These are phyloP conservation scores for Archips xylosteana DNA, from an alignment of 2,888 invertebrate genomes.

Conservation along the genomic window DNA sequence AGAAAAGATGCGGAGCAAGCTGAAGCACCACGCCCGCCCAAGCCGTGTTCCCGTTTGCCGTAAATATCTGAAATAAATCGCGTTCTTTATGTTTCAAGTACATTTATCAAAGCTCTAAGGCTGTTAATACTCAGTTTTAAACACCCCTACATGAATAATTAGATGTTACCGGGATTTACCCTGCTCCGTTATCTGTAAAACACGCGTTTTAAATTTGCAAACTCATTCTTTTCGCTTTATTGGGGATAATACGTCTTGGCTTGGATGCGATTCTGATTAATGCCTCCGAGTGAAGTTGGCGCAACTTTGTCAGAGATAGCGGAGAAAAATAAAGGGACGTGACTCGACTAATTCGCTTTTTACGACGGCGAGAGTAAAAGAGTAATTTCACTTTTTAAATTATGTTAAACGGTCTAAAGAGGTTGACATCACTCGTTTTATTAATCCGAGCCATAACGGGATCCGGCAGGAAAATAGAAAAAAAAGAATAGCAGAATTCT, in stretches of 20 bases:
- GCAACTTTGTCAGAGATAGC: conserved; percentile 83
- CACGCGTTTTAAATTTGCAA: conserved; percentile 83
- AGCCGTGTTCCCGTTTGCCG: conserved; percentile 72
- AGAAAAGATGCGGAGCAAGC: conserved; percentile 62
- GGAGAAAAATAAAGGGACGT: conserved; percentile 82
- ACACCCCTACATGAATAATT: conserved; percentile 85
- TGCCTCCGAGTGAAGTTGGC: conserved; percentile 72
- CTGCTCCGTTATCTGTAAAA: conserved; percentile 76
- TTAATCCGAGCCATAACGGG: conserved; percentile 15
- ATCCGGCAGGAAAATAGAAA: conserved; percentile 35
- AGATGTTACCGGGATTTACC: conserved; percentile 80
- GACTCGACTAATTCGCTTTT: conserved; percentile 80
- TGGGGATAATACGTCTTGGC: conserved; percentile 83
- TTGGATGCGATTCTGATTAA: conserved; percentile 82
- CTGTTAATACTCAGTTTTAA: conserved; percentile 80
- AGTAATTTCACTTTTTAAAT: conserved; percentile 55
- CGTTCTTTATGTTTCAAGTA: conserved; percentile 67
- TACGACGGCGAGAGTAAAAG: conserved; percentile 61
- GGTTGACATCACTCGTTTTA: conserved; percentile 28
- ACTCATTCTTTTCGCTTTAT: conserved; percentile 84
- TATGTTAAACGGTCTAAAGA: conserved; percentile 34
- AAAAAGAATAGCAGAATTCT: conserved; percentile 31
- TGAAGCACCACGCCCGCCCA: conserved; percentile 70
- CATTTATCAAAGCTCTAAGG: conserved; percentile 72
- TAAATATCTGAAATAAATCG: conserved; percentile 73